A percentile compares a stretch with the other conserved stretches of the same genome.
Conservation (phyloP, 2,113 vertebrate genomes). For the Thymallus thymallus region DNA sequence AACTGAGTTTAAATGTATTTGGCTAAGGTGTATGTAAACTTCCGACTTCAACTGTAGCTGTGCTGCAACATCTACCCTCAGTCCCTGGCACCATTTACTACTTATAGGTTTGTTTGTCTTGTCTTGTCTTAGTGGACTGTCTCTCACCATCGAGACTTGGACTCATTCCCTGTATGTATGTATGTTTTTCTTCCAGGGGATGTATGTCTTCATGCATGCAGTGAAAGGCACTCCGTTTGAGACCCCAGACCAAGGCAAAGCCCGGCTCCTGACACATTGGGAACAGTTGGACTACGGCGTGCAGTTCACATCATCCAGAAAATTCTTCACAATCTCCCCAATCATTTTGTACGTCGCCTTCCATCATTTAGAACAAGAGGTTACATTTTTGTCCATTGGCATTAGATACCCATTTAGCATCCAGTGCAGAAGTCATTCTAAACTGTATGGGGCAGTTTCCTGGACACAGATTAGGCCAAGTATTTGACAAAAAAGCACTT, state of each 20-base stretch:
- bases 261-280: slow-evolving; percentile 96
- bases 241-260: slow-evolving; percentile 97
- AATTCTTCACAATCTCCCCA: slow-evolving; percentile 98
- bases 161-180: not conserved
- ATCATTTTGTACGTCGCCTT: slow-evolving; percentile 89
- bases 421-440: too few relatives aligned
- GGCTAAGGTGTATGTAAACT: too few relatives aligned
- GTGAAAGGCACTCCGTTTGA: slow-evolving; percentile 98
- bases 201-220: slow-evolving; percentile 97
- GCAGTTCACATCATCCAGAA: slow-evolving; percentile 96
- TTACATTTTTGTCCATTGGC: not conserved
- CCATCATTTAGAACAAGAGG: not conserved
- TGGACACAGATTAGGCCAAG: too few relatives aligned
- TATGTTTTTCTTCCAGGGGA: slow-evolving; percentile 75
- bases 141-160: too few relatives aligned
- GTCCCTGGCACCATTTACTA: too few relatives aligned
- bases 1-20: too few relatives aligned
- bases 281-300: slow-evolving; percentile 97
- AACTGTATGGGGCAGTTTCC: too few relatives aligned
- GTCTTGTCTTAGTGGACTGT: too few relatives aligned
- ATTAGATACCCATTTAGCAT: not conserved
- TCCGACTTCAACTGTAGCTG: too few relatives aligned
- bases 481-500: too few relatives aligned
- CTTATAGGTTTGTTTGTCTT: too few relatives aligned
- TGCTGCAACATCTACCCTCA: too few relatives aligned